Base-by-base conservation (phyloP, 1,140 invertebrate species). In the Antheraea pernyi region DNA sequence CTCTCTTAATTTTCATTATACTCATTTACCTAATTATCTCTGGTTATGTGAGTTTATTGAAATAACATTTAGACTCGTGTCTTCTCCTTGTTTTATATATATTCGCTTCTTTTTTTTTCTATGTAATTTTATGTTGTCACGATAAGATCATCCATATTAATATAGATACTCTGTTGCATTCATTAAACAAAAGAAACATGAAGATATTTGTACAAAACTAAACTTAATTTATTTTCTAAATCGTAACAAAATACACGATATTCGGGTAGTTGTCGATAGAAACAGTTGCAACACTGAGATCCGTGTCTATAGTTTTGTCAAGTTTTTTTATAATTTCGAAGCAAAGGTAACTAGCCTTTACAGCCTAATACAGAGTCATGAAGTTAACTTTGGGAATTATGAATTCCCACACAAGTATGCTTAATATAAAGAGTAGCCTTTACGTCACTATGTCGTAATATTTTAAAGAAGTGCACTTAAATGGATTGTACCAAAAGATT, bases 401-500 rank as follows among this genome's bases (percentile, higher is more conserved):
- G 77, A 89, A 91, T 89, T 88, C 89, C 86, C 87, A 71, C 66
- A 42, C 58, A 10, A 22, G 13, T 30, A 80, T 69, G 75, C 80
- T 82, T 82, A 72, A 65, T 42, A 67, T 53, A 61, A 71, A 74
- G 70, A 84, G 77, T 86, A 89, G 84, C 82, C 78, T 80, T 82
- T 85, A 85, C 80, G 81, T 84, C 81, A 82, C 75, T 72, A 84
- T 68, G 81, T 78, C 76, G 78, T 82, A 82, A 86, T 68, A 82
- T 86, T 84, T 83, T 78, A 84, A 75, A 83, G 4, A 91, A 91
- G 89, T 91, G 89, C 89, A 91, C 89, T 91, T 91, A 91, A 72
- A 88, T 83, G 82, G 84, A 88, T 79, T 89, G 88, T 85, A 90
- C 88, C 89, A 90, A 91, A 91, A 91, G 87, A 89, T 85, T 88